Base-by-base conservation (phyloP, 2,113 vertebrate species). In the Salvelinus sp. region DNA sequence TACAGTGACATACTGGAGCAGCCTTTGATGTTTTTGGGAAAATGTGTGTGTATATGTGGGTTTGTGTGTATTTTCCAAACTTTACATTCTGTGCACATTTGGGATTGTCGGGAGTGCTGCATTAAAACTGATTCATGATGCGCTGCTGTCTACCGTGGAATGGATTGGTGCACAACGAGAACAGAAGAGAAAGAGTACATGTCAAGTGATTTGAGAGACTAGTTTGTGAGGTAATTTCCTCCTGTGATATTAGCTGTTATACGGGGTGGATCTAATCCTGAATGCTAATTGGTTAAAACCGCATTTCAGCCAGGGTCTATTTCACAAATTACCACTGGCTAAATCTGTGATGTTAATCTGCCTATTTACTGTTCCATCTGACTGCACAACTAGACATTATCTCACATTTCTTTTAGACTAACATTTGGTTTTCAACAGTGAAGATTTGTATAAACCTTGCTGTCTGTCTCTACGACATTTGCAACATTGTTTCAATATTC, bases 211-310 rank as follows among this genome's bases (percentile, higher is more conserved):
- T 76, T 76, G 79, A 60, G 75, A 87, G 80, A 66, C 75, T 22
- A 27, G 72, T 75, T 85, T 86, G 82, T 80, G 78, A 87, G 85
- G 84, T 84, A 82, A 83, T 89, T 80, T 82, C 78, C 87, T 87
- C 79, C 87, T 88, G 82, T 79, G 80, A 89, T 84, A 78, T 76
- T 82, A 28, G 82, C 88, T 88, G 50, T 44, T 44, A 44, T 44
- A 44, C 9, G 7, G 38, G 9, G 38, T 44, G 38, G 38, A 9
- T 44, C 38, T 44, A 44, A 44, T 44, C 38, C 38, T 44, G 38
- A 44, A 44, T 44, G 38, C 38, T 44, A 2, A 44, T 44, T 0
- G 9, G 0, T 44, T 44, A 44, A 44, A 44, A 44, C 38, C 9
- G 2, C 38, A 44, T 10, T 44, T 9, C 38, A 44, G 38, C 38